Conservation (phyloP, 2,797 vertebrate species). For the Alca torda region DNA sequence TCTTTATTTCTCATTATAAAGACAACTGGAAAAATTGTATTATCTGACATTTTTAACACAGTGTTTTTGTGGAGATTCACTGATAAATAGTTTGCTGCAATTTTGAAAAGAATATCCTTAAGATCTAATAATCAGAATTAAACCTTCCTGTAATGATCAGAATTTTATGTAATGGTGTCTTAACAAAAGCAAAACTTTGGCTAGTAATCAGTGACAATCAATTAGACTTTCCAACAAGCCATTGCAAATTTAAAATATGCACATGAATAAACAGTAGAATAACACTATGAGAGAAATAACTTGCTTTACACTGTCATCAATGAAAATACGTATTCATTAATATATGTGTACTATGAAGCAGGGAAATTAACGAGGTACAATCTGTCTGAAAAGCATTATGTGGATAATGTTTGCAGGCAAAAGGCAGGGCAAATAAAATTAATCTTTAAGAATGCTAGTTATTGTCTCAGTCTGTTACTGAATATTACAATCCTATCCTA, state of each 20-base stretch:
- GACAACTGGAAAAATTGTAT: conserved; percentile 11
- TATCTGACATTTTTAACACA: conserved; percentile 45
- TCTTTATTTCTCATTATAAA: conserved; percentile 46
- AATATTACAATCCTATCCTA: conserved; percentile 54
- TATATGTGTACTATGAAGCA: conserved; percentile 30
- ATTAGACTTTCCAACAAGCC: conserved; percentile 61
- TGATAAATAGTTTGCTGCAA: conserved; percentile 27
- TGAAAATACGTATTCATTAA: conserved; percentile 56
- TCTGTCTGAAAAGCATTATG: conserved; percentile 40
- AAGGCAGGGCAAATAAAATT: conserved; percentile 46
- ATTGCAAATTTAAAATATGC: conserved; percentile 66
- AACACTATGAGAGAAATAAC: conserved; percentile 45
- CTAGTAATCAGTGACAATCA: conserved; percentile 55
- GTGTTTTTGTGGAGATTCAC: neutral
- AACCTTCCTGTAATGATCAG: neutral
- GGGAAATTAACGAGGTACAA: conserved; percentile 42
- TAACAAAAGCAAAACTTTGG: conserved; percentile 53
- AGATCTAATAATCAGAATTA: conserved; percentile 10
- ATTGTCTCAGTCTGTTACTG: conserved; percentile 54
- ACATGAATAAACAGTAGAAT: conserved; percentile 43
- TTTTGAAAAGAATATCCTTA: conserved; percentile 31
- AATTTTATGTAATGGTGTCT: conserved; percentile 40
- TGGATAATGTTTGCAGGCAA: conserved; percentile 45
- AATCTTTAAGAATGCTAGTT: conserved; percentile 59
- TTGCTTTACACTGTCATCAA: conserved; percentile 39